Base-by-base conservation (phyloP, 1,140 invertebrate genomes). In the Micrasema minimum region DNA sequence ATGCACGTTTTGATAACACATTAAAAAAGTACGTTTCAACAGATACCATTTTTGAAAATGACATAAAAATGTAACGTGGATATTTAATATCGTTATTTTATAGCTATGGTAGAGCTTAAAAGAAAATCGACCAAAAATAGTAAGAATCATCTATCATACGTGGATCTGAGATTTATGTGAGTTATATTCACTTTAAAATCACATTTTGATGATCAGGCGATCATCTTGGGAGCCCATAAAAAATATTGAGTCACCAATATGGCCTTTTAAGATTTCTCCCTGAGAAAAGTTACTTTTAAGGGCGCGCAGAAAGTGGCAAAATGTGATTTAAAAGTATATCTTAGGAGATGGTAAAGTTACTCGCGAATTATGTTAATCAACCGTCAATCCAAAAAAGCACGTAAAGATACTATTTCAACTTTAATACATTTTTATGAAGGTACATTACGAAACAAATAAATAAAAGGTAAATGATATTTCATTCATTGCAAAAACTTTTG, bases 151-250 rank as follows among this genome's bases (percentile, higher is more conserved):
- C 26, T 31, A 31, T 31, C 26, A 7, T 7, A 46, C 26, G 16
- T 59, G 55, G 18, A 64, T n/a, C 10, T 12, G 6, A 46, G 61
- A 65, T 65, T 53, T 59, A 59, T 59, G 55, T 38, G 55, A 59
- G 35, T 73, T 73, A 61, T 74, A 70, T 74, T 74, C 66, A 61
- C 22, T 74, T 74, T 74, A 71, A 74, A 71, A 74, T 74, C 43
- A 62, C 72, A 68, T 74, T 74, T 74, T 74, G 72, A 74, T 74
- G 68, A 71, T 64, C 51, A 46, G 61, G 55, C 51, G 69, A 66
- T 74, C 62, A 61, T 59, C 59, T 43, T 18, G 22, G 9, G 35
- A 51, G 72, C 18, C 72, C 57, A 74, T 74, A 74, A 74, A 74
- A 62, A 41, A 66, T 53, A 72, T 66, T 67, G 64, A 62, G n/a